These are phyloP conservation scores for Dromiciops gliroides DNA, from an alignment of 2,113 vertebrate species.

Conservation along the genomic window DNA sequence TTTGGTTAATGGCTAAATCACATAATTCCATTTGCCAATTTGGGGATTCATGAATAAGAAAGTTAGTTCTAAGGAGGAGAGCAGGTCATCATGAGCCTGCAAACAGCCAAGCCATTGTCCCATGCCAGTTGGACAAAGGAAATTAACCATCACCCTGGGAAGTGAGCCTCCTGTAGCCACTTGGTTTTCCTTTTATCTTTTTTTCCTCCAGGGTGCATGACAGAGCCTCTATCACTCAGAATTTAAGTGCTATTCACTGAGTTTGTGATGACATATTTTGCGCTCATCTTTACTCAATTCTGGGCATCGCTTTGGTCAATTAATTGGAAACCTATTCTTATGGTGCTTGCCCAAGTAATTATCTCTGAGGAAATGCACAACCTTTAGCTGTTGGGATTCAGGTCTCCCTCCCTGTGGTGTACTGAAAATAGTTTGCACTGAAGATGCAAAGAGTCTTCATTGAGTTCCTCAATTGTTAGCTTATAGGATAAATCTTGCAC, in stretches of 20 bases:
- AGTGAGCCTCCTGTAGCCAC: not conserved
- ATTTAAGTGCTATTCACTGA: not conserved
- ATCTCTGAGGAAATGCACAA: not conserved
- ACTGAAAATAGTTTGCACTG: not conserved
- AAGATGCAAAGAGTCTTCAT: not conserved
- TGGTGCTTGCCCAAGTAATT: not conserved
- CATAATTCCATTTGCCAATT: not conserved
- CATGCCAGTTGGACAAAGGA: not conserved
- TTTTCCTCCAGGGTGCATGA: not conserved
- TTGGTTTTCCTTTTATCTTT: not conserved
- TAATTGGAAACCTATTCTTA: not conserved
- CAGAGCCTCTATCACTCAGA: not conserved
- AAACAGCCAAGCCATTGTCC: not conserved
- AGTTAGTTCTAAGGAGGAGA: not conserved
- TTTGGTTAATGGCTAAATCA: not conserved
- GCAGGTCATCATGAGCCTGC: not conserved
- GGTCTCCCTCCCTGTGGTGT: not conserved
- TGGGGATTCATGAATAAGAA: not conserved
- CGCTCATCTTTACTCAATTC: not conserved
- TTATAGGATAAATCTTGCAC: not conserved
- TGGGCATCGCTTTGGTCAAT: not conserved
- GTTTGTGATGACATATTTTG: not conserved
- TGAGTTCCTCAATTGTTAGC: not conserved
- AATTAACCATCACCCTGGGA: not conserved
- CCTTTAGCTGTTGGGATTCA: not conserved